phyloP scores from a whole-genome alignment of 2,797 vertebrate genomes.

The Xenopus petersii region DNA sequence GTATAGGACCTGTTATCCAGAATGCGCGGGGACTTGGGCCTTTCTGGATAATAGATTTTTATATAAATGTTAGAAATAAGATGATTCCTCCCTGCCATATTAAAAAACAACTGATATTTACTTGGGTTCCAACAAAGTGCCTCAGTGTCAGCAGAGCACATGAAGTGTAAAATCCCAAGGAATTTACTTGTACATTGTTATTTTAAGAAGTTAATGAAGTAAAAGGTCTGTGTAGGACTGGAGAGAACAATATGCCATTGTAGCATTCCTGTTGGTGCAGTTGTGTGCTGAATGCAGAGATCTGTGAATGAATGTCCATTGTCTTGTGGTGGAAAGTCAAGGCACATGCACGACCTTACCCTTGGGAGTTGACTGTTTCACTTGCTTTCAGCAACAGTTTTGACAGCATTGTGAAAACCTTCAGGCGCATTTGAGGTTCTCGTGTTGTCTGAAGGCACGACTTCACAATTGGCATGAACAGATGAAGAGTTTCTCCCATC shows the following conservation, averaged over 20 bases:
- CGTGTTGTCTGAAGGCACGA: conserved; percentile 74
- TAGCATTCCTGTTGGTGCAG: conserved; percentile 35
- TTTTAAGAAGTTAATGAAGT: conserved; percentile 6
- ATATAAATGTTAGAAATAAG: no score
- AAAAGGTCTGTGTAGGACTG: conserved; percentile 33
- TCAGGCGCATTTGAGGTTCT: conserved; percentile 85
- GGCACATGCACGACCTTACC: conserved; percentile 67
- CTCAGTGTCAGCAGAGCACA: background rate
- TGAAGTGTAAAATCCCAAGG: background rate
- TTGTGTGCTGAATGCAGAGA: conserved; percentile 20
- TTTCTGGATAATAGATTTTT: no score
- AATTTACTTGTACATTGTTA: conserved; percentile 13
- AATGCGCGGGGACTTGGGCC: no score
- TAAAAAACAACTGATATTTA: no score
- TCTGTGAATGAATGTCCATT: conserved; percentile 52
- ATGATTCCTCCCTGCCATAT: no score
- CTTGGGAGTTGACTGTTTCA: conserved; percentile 77
- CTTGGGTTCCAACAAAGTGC: background rate
- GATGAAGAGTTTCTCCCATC: conserved; percentile 77
- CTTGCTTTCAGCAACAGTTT: conserved; percentile 74
- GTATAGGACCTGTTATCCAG: no score
- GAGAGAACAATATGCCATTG: conserved; percentile 40
- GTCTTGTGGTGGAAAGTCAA: conserved; percentile 40
- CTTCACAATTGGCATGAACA: conserved; percentile 72
- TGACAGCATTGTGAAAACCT: conserved; percentile 79